These are phyloP conservation scores for Xestoiulus laeticollis DNA, from an alignment of 2,888 invertebrate species.

Conservation along the genomic window DNA sequence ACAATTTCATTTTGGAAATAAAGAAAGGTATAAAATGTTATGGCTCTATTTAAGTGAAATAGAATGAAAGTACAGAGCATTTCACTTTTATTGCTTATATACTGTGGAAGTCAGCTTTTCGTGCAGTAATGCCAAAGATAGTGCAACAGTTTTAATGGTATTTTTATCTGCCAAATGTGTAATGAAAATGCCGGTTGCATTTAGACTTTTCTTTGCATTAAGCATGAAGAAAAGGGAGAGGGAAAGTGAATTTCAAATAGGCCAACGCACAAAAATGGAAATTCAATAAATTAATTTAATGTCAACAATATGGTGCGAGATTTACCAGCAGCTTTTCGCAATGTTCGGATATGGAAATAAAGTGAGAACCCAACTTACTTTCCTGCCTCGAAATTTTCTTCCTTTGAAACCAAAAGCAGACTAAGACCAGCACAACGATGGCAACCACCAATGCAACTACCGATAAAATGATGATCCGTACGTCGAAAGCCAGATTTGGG, in stretches of 20 bases:
- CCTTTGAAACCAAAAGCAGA: constrained; percentile 50
- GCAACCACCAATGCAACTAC: constrained; percentile 49
- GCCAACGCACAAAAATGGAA: background rate
- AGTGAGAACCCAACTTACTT: background rate
- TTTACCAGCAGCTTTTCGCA: background rate
- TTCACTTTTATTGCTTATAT: constrained; percentile 26
- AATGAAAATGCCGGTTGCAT: constrained; percentile 13
- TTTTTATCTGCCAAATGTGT: constrained; percentile 18
- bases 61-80: constrained; percentile 4
- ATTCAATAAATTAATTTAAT: constrained; percentile 21
- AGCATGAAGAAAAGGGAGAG: background rate
- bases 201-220: background rate
- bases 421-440: constrained; percentile 47
- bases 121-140: background rate
- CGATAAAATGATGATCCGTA: constrained; percentile 48
- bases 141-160: constrained; percentile 18
- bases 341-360: background rate
- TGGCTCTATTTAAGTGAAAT: constrained; percentile 16
- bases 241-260: background rate
- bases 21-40: constrained; percentile 26
- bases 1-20: constrained; percentile 26
- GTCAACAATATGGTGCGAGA: background rate
- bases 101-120: background rate
- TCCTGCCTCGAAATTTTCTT: constrained; percentile 48
- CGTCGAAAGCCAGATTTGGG: constrained; percentile 40